These are phyloP conservation scores for Pteria penguin DNA, from an alignment of 2,888 invertebrate species.

Conservation along the genomic window DNA sequence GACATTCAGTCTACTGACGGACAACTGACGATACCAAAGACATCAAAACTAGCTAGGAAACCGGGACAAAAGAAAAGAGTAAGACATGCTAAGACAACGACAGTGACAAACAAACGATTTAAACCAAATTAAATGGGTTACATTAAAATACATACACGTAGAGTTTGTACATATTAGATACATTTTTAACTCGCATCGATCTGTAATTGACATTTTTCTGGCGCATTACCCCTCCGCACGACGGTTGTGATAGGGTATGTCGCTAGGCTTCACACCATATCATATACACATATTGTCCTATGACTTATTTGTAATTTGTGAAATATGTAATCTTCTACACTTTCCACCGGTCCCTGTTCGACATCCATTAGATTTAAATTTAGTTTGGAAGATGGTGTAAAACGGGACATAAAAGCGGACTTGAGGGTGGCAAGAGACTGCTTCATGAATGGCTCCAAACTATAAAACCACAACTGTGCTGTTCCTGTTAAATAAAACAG, in stretches of 20 bases:
- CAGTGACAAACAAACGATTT: background rate
- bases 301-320: too few species aligned
- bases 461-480: too few species aligned
- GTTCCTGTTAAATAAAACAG: too few species aligned
- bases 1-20: background rate
- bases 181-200: background rate
- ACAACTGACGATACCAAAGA: background rate
- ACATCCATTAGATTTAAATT: slow-evolving; percentile 3
- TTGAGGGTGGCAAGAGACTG: background rate
- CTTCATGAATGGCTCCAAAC: too few species aligned
- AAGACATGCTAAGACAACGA: background rate
- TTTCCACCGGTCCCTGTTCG: background rate
- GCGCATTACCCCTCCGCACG: background rate
- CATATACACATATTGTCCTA: too few species aligned
- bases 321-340: slow-evolving; percentile 1
- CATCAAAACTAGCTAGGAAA: background rate
- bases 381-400: background rate
- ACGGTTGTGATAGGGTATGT: background rate
- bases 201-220: background rate
- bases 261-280: too few species aligned
- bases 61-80: background rate
- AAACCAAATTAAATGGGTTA: background rate
- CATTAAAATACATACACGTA: background rate
- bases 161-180: background rate
- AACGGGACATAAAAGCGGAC: background rate